These are phyloP conservation scores for Ceratina calcarata DNA, from an alignment of 1,140 invertebrate genomes.

Conservation along the genomic window DNA sequence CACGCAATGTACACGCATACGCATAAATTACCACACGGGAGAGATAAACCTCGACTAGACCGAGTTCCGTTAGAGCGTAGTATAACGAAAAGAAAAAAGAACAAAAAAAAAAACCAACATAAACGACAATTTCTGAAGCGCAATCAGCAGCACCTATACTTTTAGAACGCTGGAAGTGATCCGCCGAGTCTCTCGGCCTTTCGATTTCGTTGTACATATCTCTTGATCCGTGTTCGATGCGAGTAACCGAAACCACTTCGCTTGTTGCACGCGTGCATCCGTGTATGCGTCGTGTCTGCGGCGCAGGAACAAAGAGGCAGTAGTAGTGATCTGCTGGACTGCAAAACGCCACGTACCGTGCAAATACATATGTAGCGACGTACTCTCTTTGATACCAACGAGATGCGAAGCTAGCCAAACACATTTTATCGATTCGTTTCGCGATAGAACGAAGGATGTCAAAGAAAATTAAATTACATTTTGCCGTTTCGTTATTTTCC, in stretches of 20 bases:
- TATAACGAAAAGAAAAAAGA: conserved; percentile 11
- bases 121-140: not conserved
- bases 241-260: conserved; percentile 18
- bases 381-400: conserved; percentile 1
- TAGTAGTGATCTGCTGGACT: not conserved
- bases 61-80: conserved; percentile 40
- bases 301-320: not conserved
- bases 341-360: conserved; percentile 7
- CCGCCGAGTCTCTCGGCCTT: conserved; percentile 20
- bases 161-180: conserved; percentile 6
- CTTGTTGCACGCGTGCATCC: not conserved
- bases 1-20: conserved; percentile 64
- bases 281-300: not conserved
- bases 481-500: not conserved
- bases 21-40: conserved; percentile 47
- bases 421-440: conserved; percentile 1
- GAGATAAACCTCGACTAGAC: conserved; percentile 54
- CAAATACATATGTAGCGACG: conserved; percentile 7
- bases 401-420: not conserved
- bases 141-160: conserved; percentile 16
- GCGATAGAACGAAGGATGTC: conserved; percentile 29
- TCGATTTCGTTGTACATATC: conserved; percentile 32
- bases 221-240: conserved; percentile 34
- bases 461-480: not conserved
- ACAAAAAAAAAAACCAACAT: too few relatives aligned